Evolutionary conservation across 2,888 invertebrate genomes (phyloP), one percentile per base, ranked within the genome.

Genomic region (Hemicrepidius hirtus): DNA sequence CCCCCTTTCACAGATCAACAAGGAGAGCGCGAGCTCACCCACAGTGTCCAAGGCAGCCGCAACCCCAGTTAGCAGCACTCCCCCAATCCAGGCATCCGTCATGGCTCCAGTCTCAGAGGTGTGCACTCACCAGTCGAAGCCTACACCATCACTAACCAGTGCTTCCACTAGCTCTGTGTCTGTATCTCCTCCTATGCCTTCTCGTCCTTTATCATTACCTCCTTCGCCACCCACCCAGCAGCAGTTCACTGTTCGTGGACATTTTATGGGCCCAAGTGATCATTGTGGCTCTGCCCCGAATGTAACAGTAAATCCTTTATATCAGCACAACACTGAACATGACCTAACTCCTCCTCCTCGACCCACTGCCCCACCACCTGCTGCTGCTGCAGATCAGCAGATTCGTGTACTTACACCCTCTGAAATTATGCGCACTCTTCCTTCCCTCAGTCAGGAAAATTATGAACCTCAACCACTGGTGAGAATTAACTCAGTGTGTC

Each of bases 351-450:
- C 73, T 40, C 72, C 73, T 65, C 78, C 74, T 64, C 75, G 74
- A 53, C 76, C 76, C 74, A 66, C 75, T 65, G 64, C 80, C 74
- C 74, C 78, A 21, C 75, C 73, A 24, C 75, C 75, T 50, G 57
- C 77, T 41, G 57, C 77, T 41, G 85, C 89, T 79, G 88, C 89
- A 82, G 94, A 95, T 89, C 94, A 94, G 88, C 94, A 94, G 89
- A 95, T 95, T 88, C 92, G 95, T 87, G 95, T 95, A 88, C 91
- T 95, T 87, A 95, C 95, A 84, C 95, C 95, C 84, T 94, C 94
- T 83, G 95, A 95, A 92, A 95, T 95, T 88, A 95, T 95, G 95
- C 93, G 94, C 91, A 95, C 95, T 86, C 92, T 95, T 89, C 95
- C 95, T 87, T 93, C 94, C 87, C 92, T 94, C 88, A 92, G 92